Evolutionary conservation across 2,797 vertebrate genomes (phyloP).

Genomic region (Podargus strigoides): DNA sequence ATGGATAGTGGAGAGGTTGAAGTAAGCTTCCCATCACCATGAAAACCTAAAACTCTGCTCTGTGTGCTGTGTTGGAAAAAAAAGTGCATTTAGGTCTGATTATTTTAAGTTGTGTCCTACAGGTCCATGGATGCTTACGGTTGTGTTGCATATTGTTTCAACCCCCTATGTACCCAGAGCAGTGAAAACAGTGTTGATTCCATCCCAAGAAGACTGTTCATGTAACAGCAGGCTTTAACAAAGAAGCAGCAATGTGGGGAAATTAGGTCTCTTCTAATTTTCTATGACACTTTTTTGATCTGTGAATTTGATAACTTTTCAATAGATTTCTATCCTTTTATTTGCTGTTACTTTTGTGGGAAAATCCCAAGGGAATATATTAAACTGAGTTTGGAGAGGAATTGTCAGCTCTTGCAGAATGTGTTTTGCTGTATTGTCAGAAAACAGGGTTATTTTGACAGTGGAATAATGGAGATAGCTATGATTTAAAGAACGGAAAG

Average conservation of each 20-base stretch:
- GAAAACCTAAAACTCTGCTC: not conserved
- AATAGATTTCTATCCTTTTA: not conserved
- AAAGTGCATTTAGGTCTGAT: not conserved
- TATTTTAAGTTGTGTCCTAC: not conserved
- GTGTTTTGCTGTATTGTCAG: not conserved
- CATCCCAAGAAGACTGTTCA: not conserved
- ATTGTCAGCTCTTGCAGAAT: not conserved
- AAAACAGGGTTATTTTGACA: conserved; percentile 6
- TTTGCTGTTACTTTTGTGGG: not conserved
- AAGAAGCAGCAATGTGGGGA: not conserved
- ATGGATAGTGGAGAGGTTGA: not conserved
- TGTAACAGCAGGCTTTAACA: not conserved
- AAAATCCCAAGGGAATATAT: not conserved
- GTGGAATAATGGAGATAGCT: conserved; percentile 3
- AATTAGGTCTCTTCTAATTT: not conserved
- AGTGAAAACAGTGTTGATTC: rapidly evolving
- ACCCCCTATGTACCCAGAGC: not conserved
- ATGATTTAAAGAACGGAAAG: conserved; percentile 5
- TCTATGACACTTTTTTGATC: not conserved
- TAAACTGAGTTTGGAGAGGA: not conserved
- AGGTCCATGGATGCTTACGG: not conserved
- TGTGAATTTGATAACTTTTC: not conserved
- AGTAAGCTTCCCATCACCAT: not conserved
- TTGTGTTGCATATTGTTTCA: rapidly evolving
- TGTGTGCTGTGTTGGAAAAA: not conserved